These are phyloP conservation scores for Pachyrhynchus sulphureomaculatus DNA, from an alignment of 1,140 invertebrate species.

Conservation along the genomic window DNA sequence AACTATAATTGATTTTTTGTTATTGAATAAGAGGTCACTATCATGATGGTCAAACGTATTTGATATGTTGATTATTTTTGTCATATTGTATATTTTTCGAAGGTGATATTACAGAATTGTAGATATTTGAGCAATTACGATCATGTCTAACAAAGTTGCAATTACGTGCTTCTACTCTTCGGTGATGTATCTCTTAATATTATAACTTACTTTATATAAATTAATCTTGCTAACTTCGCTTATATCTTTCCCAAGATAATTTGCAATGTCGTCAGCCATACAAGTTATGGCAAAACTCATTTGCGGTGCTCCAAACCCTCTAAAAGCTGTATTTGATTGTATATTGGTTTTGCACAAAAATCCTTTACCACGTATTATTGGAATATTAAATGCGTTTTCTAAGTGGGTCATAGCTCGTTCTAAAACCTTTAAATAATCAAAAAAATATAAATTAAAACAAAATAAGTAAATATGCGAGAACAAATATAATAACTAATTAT, in stretches of 20 bases:
- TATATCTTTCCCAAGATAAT: constrained; percentile 63
- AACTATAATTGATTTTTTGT: too few species aligned
- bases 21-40: too few species aligned
- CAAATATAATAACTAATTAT: too few species aligned
- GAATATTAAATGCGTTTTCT: constrained; percentile 76
- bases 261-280: constrained; percentile 73
- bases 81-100: too few species aligned
- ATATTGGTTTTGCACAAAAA: constrained; percentile 80
- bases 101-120: too few species aligned
- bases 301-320: constrained; percentile 86
- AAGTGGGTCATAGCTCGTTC: constrained; percentile 77
- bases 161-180: too few species aligned
- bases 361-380: constrained; percentile 65
- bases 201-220: constrained; percentile 62
- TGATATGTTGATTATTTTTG: too few species aligned
- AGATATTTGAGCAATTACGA: background rate
- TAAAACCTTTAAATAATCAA: constrained; percentile 72
- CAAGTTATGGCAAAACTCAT: constrained; percentile 79
- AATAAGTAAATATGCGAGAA: too few species aligned
- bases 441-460: constrained; percentile 53
- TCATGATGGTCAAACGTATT: too few species aligned
- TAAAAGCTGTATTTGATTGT: constrained; percentile 84
- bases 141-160: too few species aligned
- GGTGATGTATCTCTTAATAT: too few species aligned
- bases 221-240: constrained; percentile 62